Percentiles rank a stretch among this genome's conserved stretches.
Evolutionary conservation across 2,888 invertebrate species (phyloP).

Genomic region (Callimorpha dominula): DNA sequence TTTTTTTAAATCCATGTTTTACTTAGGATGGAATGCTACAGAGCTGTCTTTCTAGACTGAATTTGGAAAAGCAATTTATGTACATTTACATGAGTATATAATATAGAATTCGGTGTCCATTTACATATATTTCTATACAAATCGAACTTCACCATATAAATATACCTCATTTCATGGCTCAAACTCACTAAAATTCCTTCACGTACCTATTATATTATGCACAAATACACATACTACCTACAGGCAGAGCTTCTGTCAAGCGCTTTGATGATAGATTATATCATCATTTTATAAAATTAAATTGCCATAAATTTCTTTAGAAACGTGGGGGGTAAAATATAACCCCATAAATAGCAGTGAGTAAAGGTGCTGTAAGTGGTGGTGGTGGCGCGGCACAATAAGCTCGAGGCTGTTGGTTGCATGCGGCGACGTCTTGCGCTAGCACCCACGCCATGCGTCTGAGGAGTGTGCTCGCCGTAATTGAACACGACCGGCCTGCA

Average conservation of each 20-base stretch:
- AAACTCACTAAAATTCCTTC: neutral
- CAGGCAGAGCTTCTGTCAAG: neutral
- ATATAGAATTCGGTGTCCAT: neutral
- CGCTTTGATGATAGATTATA: neutral
- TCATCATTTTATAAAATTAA: neutral
- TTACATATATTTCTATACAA: neutral
- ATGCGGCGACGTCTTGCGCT: conserved; percentile 78
- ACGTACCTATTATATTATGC: neutral
- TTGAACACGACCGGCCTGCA: conserved; percentile 71
- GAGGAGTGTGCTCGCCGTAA: conserved; percentile 67
- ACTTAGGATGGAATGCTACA: too few species aligned
- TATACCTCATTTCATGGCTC: neutral
- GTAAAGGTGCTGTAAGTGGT: conserved; percentile 60
- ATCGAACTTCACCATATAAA: neutral
- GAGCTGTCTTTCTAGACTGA: neutral
- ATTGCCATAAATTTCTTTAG: conserved; percentile 40
- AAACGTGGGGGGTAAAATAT: conserved; percentile 67
- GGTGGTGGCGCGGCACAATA: conserved; percentile 69
- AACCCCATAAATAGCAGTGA: conserved; percentile 67
- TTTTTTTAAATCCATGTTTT: too few species aligned
- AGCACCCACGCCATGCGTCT: conserved; percentile 80
- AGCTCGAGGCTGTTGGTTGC: conserved; percentile 69
- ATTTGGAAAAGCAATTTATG: neutral
- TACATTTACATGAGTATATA: neutral
- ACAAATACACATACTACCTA: neutral